A percentile compares a stretch with the other conserved stretches of the same genome.
These are phyloP conservation scores for Eclectus roratus DNA, from an alignment of 2,113 vertebrate species.

Conservation along the genomic window DNA sequence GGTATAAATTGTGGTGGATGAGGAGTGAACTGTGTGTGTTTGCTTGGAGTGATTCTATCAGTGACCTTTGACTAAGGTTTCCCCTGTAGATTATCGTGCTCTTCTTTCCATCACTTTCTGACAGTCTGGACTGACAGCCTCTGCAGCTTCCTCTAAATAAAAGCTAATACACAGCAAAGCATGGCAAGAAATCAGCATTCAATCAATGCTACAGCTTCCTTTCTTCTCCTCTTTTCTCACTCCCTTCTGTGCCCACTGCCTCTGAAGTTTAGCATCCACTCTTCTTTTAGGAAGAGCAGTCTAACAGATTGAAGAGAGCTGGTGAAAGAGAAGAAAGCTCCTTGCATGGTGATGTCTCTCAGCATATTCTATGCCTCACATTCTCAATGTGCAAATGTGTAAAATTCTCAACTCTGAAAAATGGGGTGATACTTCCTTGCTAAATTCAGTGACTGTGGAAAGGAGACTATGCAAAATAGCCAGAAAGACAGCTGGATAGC, in stretches of 20 bases:
- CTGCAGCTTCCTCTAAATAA: not conserved
- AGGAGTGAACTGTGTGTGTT: not conserved
- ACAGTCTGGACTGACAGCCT: not conserved
- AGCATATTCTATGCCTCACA: not conserved
- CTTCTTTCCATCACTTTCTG: not conserved
- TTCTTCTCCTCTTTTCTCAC: not conserved
- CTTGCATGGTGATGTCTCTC: not conserved
- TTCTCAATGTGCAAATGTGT: not conserved
- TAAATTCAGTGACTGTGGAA: not conserved
- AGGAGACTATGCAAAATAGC: not conserved
- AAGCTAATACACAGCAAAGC: not conserved
- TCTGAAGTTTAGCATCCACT: not conserved
- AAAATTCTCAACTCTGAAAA: not conserved
- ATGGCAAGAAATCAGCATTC: not conserved
- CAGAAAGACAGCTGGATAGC: not conserved
- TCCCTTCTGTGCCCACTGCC: not conserved
- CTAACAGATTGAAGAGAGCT: not conserved
- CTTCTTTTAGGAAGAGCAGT: not conserved
- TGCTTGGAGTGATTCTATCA: not conserved
- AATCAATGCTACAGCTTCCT: not conserved
- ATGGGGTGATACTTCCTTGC: not conserved
- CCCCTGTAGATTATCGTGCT: not conserved
- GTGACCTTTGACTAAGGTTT: not conserved
- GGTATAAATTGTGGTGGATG: not conserved
- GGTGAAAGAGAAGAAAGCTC: not conserved